Conservation (phyloP, 2,888 invertebrate species). For the Euproctis similis region DNA sequence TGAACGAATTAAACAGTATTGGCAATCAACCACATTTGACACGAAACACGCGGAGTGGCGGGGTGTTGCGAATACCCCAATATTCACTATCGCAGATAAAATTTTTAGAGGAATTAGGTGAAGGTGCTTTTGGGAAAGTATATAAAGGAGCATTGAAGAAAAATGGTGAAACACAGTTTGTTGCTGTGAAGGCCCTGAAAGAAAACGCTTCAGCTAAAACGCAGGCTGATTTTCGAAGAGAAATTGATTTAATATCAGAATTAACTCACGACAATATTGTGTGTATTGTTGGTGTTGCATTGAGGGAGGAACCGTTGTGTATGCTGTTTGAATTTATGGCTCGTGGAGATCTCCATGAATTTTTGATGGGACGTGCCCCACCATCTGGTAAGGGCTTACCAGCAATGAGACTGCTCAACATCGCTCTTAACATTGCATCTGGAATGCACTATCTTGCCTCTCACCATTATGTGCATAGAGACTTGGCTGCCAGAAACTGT, state of each 20-base stretch:
- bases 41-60: conserved; percentile 68
- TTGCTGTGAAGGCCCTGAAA: conserved; percentile 95
- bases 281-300: conserved; percentile 93
- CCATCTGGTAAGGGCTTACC: conserved; percentile 85
- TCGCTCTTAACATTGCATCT: conserved; percentile 89
- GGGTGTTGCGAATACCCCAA: conserved; percentile 83
- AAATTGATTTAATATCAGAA: conserved; percentile 96
- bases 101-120: conserved; percentile 93
- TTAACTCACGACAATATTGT: conserved; percentile 97
- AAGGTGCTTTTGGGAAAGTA: conserved; percentile 98
- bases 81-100: conserved; percentile 89
- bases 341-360: conserved; percentile 97
- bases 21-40: conserved; percentile 60
- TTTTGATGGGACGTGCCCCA: conserved; percentile 92
- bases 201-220: conserved; percentile 94
- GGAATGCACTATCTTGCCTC: conserved; percentile 92
- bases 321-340: conserved; percentile 99
- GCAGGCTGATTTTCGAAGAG: conserved; percentile 92
- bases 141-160: conserved; percentile 94
- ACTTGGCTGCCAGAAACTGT: conserved; percentile 96
- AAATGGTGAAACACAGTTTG: conserved; percentile 82
- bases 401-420: conserved; percentile 91
- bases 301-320: conserved; percentile 92
- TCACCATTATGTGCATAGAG: conserved; percentile 97
- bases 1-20: conserved; percentile 82